phyloP scores from a whole-genome alignment of 1,140 invertebrate species.

The Neomicropteryx cornuta region DNA sequence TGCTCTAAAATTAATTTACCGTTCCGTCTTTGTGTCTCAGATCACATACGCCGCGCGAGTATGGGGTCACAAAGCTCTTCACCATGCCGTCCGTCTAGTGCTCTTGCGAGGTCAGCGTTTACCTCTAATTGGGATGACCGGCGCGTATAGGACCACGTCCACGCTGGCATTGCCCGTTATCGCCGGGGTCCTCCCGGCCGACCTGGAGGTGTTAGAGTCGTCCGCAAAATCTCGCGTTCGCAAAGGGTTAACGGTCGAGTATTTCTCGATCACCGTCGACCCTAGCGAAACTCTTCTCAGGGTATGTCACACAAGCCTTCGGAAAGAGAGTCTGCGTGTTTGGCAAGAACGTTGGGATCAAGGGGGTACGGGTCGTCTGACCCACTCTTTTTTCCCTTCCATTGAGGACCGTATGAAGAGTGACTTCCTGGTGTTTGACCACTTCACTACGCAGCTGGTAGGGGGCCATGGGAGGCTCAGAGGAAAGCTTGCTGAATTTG shows the following conservation, averaged over 20 bases:
- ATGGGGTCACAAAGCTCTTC: slow-evolving; percentile 10
- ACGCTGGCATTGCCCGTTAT: slow-evolving; percentile 14
- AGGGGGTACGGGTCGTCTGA: background rate
- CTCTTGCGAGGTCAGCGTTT: slow-evolving; percentile 13
- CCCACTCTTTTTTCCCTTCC: background rate
- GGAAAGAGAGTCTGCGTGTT: background rate
- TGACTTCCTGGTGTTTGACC: slow-evolving; percentile 3
- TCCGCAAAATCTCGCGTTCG: background rate
- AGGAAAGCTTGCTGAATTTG: background rate
- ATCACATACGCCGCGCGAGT: slow-evolving; percentile 17
- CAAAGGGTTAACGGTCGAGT: slow-evolving; percentile 2
- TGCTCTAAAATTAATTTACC: slow-evolving; percentile 14
- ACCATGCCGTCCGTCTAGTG: slow-evolving; percentile 2
- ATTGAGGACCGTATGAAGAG: background rate
- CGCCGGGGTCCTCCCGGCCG: slow-evolving; percentile 13
- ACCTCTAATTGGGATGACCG: slow-evolving; percentile 11
- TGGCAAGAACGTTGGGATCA: slow-evolving; percentile 9
- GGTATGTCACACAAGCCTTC: no score
- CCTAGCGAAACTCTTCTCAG: no score
- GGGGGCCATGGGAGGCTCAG: slow-evolving; percentile 3
- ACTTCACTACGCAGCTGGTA: slow-evolving; percentile 1
- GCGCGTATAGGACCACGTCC: slow-evolving; percentile 15
- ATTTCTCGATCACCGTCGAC: no score
- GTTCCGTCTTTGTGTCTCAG: slow-evolving; percentile 14
- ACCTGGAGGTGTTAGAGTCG: slow-evolving; percentile 9